These are phyloP conservation scores for Rhipidura dahli DNA, from an alignment of 2,113 vertebrate species.

Conservation along the genomic window DNA sequence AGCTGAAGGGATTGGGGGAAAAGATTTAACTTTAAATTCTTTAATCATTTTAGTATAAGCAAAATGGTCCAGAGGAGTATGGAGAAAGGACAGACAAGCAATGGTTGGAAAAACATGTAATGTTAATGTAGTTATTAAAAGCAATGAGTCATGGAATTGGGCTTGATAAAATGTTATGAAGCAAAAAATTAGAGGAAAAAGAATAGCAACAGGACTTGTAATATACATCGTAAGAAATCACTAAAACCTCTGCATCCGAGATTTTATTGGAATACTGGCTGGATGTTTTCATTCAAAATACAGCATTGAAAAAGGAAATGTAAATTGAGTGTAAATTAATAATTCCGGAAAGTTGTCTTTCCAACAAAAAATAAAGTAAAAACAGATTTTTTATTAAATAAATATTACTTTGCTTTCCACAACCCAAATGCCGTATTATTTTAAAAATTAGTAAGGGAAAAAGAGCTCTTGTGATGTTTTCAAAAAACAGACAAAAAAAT, in stretches of 20 bases:
- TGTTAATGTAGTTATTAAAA: constrained; percentile 36
- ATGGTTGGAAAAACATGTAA: not conserved
- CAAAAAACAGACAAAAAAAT: not conserved
- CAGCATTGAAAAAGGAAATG: not conserved
- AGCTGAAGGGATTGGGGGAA: constrained; percentile 52
- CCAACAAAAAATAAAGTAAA: not conserved
- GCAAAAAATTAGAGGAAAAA: constrained; percentile 32
- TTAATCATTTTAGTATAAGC: constrained; percentile 66
- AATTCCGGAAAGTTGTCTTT: not conserved
- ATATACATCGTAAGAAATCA: not conserved
- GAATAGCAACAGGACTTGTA: not conserved
- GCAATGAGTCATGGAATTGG: not conserved
- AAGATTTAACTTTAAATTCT: constrained; percentile 71
- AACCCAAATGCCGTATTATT: not conserved
- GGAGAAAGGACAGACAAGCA: not conserved
- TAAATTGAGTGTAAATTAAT: not conserved
- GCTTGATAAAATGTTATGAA: constrained; percentile 41
- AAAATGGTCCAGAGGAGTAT: constrained; percentile 54
- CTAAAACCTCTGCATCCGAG: not conserved
- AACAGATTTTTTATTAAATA: not conserved
- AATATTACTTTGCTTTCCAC: not conserved
- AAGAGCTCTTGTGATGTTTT: not conserved
- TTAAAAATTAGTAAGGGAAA: not conserved
- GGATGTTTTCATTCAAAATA: not conserved
- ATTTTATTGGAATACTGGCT: not conserved